phyloP scores from a whole-genome alignment of 2,113 vertebrate species.

The Thinocorus orbignyianus region DNA sequence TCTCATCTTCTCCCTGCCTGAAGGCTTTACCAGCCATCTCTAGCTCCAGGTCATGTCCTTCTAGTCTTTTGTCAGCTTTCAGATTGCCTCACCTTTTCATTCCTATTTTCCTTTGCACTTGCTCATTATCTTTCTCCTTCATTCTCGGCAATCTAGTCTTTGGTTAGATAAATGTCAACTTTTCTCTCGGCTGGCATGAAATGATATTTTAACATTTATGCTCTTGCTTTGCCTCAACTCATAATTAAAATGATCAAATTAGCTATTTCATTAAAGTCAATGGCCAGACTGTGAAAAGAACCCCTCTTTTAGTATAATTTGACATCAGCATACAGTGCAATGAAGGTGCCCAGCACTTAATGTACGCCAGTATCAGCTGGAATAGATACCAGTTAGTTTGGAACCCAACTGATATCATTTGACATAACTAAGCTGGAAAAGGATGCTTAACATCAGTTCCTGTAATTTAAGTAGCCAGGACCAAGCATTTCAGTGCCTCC shows the following conservation, averaged over 20 bases:
- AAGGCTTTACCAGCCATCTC: neutral
- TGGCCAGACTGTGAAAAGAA: neutral
- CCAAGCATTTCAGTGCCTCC: neutral
- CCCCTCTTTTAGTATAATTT: neutral
- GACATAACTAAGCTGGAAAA: neutral
- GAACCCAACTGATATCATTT: neutral
- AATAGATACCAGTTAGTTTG: neutral
- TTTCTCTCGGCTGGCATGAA: conserved; percentile 30
- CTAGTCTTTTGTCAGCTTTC: conserved; percentile 45
- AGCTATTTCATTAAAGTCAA: conserved; percentile 43
- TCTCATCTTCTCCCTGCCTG: neutral
- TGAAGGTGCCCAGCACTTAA: neutral
- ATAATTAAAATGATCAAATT: conserved; percentile 56
- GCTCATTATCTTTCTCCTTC: conserved; percentile 50
- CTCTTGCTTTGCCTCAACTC: conserved; percentile 5
- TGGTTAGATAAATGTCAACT: conserved; percentile 63
- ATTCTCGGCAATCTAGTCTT: conserved; percentile 39
- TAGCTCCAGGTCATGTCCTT: conserved; percentile 25
- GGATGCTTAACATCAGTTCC: neutral
- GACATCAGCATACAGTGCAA: neutral
- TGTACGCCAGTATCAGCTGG: neutral
- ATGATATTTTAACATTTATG: conserved; percentile 60
- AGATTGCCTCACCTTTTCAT: conserved; percentile 53
- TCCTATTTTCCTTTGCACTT: conserved; percentile 18
- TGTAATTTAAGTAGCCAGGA: neutral